Evolutionary conservation across 2,888 invertebrate species (phyloP), one percentile per base, ranked within the genome.

Genomic region (Hololepta plana): DNA sequence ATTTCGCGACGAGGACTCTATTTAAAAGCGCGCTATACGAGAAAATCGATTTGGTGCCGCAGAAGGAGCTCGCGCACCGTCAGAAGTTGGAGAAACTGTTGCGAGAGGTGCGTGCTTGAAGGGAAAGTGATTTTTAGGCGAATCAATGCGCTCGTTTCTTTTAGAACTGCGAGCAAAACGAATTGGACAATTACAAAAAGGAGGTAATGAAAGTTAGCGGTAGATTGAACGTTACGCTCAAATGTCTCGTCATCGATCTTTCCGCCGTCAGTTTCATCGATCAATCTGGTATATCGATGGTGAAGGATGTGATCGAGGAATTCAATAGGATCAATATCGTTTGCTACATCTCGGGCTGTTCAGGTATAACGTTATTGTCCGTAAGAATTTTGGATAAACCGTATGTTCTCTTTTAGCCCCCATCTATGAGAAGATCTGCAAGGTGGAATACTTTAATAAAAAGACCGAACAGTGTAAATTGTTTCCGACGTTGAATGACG

Each of bases 401-500:
- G 12, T 9, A 17, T 29, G 7, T 24, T 19, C 24, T 7, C 24
- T 54, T 55, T 30, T 51, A 74, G 74, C 64, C 36, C 68, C 68
- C 4, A 63, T 72, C 1, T 59, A 67, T 41, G 72, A 73, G 44
- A 68, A 62, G 55, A 62, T 72, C 45, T 59, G 59, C 16, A 62
- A 59, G 35, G 71, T n/a, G n/a, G n/a, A n/a, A n/a, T n/a, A n/a
- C n/a, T 42, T 62, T 15, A 60, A 66, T 19, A 60, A 62, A 0
- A 64, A 63, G 24, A 54, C 59, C 22, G 49, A 60, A 2, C 45
- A 49, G 15, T 57, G 62, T 31, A 50, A 54, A 32, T 56, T 65
- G 14, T 72, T 70, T 38, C 64, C 69, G 3, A 67, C 69, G 1
- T 49, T 71, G 10, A 67, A 72, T 36, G 72, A 73, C 47, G 71